Conservation (phyloP, 2,888 invertebrate species). For the Lydus trimaculatus region DNA sequence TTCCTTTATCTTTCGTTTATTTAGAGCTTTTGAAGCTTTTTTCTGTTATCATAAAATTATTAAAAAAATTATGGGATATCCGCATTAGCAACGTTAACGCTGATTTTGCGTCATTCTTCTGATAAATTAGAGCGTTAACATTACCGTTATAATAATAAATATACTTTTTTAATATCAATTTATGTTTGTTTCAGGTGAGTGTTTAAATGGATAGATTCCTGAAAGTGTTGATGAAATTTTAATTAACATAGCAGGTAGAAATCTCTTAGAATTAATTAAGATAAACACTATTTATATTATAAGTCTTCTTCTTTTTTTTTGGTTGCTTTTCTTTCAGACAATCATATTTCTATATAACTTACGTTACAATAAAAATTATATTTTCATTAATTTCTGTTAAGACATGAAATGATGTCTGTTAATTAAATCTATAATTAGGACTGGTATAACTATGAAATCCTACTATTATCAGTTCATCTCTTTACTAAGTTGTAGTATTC, state of each 20-base stretch:
- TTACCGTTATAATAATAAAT: background rate
- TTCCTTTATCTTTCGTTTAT: too few relatives aligned
- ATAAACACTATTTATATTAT: background rate
- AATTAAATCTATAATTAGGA: conserved; percentile 5
- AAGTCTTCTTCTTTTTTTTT: background rate
- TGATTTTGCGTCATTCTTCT: background rate
- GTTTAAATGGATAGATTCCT: background rate
- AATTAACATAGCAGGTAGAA: conserved; percentile 4
- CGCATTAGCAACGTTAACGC: too few relatives aligned
- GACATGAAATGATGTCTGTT: background rate
- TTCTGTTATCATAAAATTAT: too few relatives aligned
- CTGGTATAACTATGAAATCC: background rate
- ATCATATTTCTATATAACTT: background rate
- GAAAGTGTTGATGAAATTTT: background rate
- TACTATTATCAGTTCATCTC: background rate
- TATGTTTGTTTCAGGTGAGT: conserved; percentile 1
- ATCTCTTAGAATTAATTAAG: background rate
- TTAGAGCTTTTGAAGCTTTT: too few relatives aligned
- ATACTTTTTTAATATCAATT: background rate
- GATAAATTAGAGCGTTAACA: background rate
- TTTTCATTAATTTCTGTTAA: background rate
- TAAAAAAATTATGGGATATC: too few relatives aligned
- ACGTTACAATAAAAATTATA: background rate
- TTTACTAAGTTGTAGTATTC: background rate
- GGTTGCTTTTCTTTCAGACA: background rate